Conservation (phyloP, 2,113 vertebrate species). For the Brachypteracias leptosomus region DNA sequence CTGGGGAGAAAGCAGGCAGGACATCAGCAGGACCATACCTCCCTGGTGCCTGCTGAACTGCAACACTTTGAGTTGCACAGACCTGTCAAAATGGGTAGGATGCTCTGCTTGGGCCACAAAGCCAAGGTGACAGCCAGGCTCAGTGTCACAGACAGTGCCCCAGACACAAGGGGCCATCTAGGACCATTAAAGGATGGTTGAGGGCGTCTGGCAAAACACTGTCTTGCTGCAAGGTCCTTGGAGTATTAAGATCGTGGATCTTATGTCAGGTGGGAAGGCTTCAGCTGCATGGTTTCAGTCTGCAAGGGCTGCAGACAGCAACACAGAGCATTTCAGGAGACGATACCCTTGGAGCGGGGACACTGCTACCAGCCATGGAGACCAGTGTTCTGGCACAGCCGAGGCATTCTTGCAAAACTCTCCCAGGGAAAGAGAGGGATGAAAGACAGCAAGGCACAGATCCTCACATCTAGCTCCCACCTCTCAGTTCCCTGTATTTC, state of each 20-base stretch:
- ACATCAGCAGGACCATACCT: background rate
- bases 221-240: background rate
- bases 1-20: background rate
- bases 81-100: background rate
- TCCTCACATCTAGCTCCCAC: background rate
- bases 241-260: background rate
- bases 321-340: background rate
- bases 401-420: background rate
- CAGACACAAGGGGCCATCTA: accelerated
- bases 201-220: background rate
- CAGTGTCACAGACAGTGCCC: background rate
- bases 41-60: background rate
- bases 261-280: background rate
- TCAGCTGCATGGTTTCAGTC: background rate
- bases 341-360: background rate
- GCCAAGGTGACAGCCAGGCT: background rate
- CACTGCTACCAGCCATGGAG: background rate
- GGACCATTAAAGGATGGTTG: background rate
- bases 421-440: background rate
- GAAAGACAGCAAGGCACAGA: background rate
- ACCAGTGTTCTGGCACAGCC: background rate
- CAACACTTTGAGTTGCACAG: background rate
- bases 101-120: background rate
- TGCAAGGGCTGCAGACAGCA: background rate
- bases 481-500: conserved; percentile 17